Base-by-base conservation (phyloP, 2,888 invertebrate genomes). In the Agonopterix arenella region DNA sequence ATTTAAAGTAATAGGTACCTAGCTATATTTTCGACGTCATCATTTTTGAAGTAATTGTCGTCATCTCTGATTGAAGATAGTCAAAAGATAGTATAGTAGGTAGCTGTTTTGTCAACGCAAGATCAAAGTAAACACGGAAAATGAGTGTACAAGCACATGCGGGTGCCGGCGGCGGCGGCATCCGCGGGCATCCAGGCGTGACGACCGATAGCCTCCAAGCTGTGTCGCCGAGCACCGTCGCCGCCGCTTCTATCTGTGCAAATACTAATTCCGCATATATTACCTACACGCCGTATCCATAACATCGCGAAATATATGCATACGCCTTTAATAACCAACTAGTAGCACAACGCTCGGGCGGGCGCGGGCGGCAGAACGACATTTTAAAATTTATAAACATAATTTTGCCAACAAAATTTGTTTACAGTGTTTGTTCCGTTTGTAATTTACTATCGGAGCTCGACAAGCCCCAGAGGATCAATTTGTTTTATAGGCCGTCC, bases 401-500 rank as follows among this genome's bases (percentile, higher is more conserved):
- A n/a, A 40, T 40, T 40, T 40, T 40, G 10, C 28, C n/a, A 44
- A 48, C 45, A 52, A 54, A 56, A 56, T 56, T 59, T 57, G 56
- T 65, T 64, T 61, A 60, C 58, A 57, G 56, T 55, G 57, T 49
- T 59, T 58, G 59, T 59, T 58, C 51, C 58, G 59, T 60, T 71
- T 65, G 66, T 70, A 70, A 73, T 74, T 73, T 69, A 73, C 68
- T 68, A 73, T 72, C 67, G 68, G 65, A 67, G 66, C 68, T 64
- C 57, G 64, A 68, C 70, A 69, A 62, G 68, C 64, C 79, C 69
- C 76, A 53, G 59, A 58, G 73, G 78, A 70, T 68, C 75, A 75
- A 76, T 79, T 79, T 70, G 68, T 74, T 76, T 73, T 70, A 74
- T 70, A 73, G 73, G 66, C 73, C 71, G 68, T 61, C 68, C 69